Evolutionary conservation across 2,797 vertebrate genomes (phyloP), one percentile per base, ranked within the genome.

Genomic region (Salmo trutta): DNA sequence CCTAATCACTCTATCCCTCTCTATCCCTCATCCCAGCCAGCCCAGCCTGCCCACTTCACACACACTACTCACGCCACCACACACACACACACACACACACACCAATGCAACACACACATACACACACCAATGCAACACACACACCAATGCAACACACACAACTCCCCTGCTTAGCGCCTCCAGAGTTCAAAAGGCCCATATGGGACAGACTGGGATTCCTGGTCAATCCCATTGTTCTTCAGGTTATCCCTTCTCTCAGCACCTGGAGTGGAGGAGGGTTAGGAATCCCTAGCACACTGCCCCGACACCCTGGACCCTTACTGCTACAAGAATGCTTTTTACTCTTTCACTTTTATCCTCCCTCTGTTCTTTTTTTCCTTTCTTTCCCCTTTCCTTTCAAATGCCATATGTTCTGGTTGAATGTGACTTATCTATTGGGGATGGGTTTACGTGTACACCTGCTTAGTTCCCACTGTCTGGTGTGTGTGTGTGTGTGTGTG

Each of bases 11-110:
- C 87, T 91, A 87, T 90, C 87, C 90, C 85, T 82, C 89, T 73
- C 84, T 83, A 74, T 62, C 59, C 21, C n/a, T 24, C 59, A 62
- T 24, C 59, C 59, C 59, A 21, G n/a, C 78, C 68, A 79, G 84
- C 81, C 81, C 78, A 82, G 81, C 78, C 86, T 93, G 93, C 91
- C 56, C 91, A 86, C 85, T 74, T 78, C 75, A 56, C 85, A 81
- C 69, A 70, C 0, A 7, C 62, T 31, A 31, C 36, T 5, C 29
- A 29, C 27, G 2, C 41, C 10, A 12, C 36, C 41, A 47, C 24
- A 3, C 51, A 69, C 67, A 41, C 66, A 68, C 66, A 29, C 66
- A 68, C 29, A 6, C 31, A 69, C 67, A 5, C 66, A 68, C 4
- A 0, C 66, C 5, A 36, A 41, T 1, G 36, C 7, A 47, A 47